Evolutionary conservation across 2,888 invertebrate species (phyloP).

Genomic region (Anagyrus pseudococci): DNA sequence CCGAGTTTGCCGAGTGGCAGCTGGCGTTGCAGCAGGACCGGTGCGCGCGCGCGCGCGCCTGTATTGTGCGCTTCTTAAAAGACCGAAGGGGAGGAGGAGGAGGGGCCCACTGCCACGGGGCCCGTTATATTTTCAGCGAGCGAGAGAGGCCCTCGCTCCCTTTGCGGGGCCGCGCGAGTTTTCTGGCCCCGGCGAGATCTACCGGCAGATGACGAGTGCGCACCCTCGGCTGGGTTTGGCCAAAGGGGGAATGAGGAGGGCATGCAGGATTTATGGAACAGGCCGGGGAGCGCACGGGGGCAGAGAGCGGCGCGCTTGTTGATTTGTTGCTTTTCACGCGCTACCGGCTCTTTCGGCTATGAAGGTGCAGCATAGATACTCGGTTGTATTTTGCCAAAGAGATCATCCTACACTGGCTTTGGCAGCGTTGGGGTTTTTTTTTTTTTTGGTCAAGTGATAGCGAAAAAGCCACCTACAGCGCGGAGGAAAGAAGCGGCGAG

Average conservation of each 20-base stretch:
- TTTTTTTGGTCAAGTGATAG: slow-evolving; percentile 65
- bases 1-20: too few species aligned
- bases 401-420: too few species aligned
- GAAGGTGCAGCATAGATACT: too few species aligned
- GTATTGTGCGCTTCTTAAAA: background rate
- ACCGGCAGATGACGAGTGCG: background rate
- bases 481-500: slow-evolving; percentile 61
- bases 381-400: too few species aligned
- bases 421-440: background rate
- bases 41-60: slow-evolving; percentile 11
- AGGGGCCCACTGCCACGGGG: slow-evolving; percentile 49
- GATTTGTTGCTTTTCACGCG: background rate
- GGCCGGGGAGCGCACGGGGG: background rate
- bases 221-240: too few species aligned
- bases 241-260: too few species aligned
- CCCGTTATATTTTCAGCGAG: slow-evolving; percentile 59
- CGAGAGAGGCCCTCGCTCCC: too few species aligned
- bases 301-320: background rate
- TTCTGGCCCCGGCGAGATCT: background rate
- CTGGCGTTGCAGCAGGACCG: slow-evolving; percentile 36
- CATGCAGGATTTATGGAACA: too few species aligned
- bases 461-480: too few species aligned
- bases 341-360: too few species aligned
- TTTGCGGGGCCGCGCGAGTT: background rate
- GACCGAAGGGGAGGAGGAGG: slow-evolving; percentile 45